Conservation (phyloP, 1,140 invertebrate genomes). For the Galleria mellonella region DNA sequence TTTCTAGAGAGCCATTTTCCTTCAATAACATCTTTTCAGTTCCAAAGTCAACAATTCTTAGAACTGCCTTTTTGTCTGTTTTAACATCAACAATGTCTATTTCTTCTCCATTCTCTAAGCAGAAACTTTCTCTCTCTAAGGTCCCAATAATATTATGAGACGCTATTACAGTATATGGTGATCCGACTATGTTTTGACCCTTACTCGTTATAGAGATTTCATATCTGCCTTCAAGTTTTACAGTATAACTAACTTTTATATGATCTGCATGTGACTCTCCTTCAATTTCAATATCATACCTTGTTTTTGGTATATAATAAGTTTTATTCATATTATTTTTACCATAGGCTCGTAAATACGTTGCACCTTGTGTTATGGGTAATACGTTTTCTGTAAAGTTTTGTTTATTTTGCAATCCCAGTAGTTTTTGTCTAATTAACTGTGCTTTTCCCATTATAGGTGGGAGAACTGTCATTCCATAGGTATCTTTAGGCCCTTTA, state of each 20-base stretch:
- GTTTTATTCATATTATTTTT: conserved; percentile 66
- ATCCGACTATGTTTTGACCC: conserved; percentile 66
- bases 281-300: conserved; percentile 64
- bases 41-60: conserved; percentile 72
- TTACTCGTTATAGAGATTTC: conserved; percentile 68
- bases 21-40: conserved; percentile 73
- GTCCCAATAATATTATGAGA: conserved; percentile 49
- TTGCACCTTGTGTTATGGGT: conserved; percentile 55
- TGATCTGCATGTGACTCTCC: conserved; percentile 47
- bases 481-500: conserved; percentile 61
- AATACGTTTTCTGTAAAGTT: conserved; percentile 51
- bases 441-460: conserved; percentile 66
- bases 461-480: conserved; percentile 56
- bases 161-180: conserved; percentile 62
- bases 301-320: conserved; percentile 62
- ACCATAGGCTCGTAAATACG: conserved; percentile 56
- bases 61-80: conserved; percentile 64
- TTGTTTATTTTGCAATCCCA: conserved; percentile 47
- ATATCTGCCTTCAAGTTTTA: conserved; percentile 57
- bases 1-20: conserved; percentile 69
- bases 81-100: conserved; percentile 59
- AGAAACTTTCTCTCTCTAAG: conserved; percentile 52
- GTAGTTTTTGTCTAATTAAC: conserved; percentile 56
- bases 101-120: conserved; percentile 66
- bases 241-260: conserved; percentile 57